These are phyloP conservation scores for Menura novaehollandiae DNA, from an alignment of 2,113 vertebrate species.

Conservation along the genomic window DNA sequence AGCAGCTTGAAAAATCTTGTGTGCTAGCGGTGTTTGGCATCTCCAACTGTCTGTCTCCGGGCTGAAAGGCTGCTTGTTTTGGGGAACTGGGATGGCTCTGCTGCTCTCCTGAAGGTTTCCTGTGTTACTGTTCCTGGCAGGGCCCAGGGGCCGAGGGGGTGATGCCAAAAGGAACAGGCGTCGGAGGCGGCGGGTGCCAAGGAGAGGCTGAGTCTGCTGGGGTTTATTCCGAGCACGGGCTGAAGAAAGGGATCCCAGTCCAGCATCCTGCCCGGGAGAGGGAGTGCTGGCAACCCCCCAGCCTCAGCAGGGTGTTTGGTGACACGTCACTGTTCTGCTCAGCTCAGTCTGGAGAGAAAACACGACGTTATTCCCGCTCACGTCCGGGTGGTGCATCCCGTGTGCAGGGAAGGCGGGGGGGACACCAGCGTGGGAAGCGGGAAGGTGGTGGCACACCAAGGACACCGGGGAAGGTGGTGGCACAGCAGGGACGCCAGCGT, in stretches of 20 bases:
- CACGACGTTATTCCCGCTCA: accelerated
- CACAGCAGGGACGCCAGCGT: not conserved
- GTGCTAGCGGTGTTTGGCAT: not conserved
- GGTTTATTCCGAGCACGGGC: not conserved
- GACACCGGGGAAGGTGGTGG: not conserved
- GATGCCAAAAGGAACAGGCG: constrained; percentile 7
- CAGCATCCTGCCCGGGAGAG: not conserved
- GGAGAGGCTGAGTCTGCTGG: not conserved
- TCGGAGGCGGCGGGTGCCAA: not conserved
- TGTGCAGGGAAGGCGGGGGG: accelerated
- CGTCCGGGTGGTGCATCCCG: accelerated
- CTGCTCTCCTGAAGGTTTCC: not conserved
- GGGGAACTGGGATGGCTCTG: not conserved
- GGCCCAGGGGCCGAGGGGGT: not conserved
- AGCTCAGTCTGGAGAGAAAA: not conserved
- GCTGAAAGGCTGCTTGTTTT: constrained; percentile 48
- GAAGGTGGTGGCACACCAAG: not conserved
- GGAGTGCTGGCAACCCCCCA: not conserved
- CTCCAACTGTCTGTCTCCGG: not conserved
- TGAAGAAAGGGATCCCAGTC: not conserved
- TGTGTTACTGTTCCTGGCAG: not conserved
- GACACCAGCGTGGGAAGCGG: not conserved
- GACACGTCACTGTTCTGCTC: not conserved
- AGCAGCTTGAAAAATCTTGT: not conserved
- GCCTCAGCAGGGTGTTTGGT: not conserved